Conservation (phyloP, 2,888 invertebrate genomes). For the Syrista parreyssii region DNA sequence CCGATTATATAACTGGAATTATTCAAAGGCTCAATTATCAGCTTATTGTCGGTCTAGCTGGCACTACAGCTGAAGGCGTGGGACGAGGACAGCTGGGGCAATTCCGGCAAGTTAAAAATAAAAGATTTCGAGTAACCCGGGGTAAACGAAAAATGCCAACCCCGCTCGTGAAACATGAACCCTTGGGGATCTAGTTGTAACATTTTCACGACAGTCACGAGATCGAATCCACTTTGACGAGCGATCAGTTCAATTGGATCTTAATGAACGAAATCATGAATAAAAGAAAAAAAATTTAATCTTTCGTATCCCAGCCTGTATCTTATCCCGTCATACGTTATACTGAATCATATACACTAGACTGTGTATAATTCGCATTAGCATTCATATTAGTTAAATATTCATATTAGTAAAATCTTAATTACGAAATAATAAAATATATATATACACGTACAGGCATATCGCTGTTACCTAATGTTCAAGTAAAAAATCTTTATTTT, state of each 20-base stretch:
- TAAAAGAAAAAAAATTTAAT: neutral
- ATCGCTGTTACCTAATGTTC: neutral
- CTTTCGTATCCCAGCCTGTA: neutral
- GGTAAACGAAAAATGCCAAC: neutral
- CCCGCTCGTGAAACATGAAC: neutral
- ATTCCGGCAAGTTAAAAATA: slow-evolving; percentile 2
- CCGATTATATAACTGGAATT: slow-evolving; percentile 54
- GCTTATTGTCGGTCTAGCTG: slow-evolving; percentile 60
- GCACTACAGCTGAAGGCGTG: slow-evolving; percentile 51
- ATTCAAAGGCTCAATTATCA: slow-evolving; percentile 62
- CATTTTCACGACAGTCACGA: neutral
- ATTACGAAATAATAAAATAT: neutral
- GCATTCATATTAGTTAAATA: neutral
- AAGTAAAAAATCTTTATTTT: neutral
- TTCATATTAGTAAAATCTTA: neutral
- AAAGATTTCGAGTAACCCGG: neutral
- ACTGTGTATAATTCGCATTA: too few species aligned
- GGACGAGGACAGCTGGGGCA: slow-evolving; percentile 48
- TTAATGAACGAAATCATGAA: neutral
- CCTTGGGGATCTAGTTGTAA: neutral
- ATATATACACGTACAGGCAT: neutral
- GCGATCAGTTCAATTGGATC: neutral
- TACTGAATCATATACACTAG: neutral
- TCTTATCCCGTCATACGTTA: neutral
- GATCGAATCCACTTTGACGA: neutral